Conservation (phyloP, 2,797 vertebrate genomes). For the Paguma larvata region DNA sequence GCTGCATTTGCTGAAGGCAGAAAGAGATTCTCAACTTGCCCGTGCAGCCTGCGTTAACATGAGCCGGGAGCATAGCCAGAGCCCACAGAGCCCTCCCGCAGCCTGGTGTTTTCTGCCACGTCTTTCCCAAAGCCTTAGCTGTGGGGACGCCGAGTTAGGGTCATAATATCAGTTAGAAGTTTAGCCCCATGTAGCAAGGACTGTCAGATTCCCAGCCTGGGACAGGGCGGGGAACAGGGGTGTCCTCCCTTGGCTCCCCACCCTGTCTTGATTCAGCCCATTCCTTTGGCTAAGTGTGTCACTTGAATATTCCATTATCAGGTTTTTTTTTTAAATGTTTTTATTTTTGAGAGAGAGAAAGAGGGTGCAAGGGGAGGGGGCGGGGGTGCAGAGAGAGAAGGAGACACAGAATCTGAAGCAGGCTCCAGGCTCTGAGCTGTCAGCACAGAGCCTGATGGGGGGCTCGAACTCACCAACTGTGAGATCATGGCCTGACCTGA, state of each 20-base stretch:
- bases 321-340: too few relatives aligned
- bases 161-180: neutral
- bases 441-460: too few relatives aligned
- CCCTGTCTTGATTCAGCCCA: neutral
- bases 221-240: rapidly evolving
- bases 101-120: neutral
- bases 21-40: neutral
- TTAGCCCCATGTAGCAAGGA: neutral
- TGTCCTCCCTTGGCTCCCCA: neutral
- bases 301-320: neutral
- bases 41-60: neutral
- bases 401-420: too few relatives aligned
- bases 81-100: neutral
- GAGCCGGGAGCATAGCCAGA: neutral
- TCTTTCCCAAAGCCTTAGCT: neutral
- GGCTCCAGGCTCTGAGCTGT: too few relatives aligned
- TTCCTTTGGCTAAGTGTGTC: neutral
- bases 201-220: neutral
- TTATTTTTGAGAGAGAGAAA: too few relatives aligned
- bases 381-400: too few relatives aligned
- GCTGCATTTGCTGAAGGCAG: neutral
- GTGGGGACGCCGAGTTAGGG: neutral
- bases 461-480: too few relatives aligned
- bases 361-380: too few relatives aligned
- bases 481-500: too few relatives aligned